Percentiles rank a stretch among this genome's conserved stretches.
Evolutionary conservation across 2,888 invertebrate genomes (phyloP).

Genomic region (Glomeris marginata): DNA sequence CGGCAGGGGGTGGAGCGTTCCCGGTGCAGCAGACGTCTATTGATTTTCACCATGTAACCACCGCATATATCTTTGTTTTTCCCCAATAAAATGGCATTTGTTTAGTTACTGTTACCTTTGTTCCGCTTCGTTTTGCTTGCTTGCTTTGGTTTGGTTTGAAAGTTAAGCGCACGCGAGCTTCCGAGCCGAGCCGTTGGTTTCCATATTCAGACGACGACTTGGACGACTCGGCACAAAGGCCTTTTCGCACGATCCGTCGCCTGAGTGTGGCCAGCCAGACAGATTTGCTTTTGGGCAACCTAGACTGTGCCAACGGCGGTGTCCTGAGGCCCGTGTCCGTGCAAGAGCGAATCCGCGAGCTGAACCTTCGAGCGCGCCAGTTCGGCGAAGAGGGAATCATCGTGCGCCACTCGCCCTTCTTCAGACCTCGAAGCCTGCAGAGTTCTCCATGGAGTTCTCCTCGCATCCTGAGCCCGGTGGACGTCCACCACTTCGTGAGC

Average conservation of each 20-base stretch:
- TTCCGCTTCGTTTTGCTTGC: not conserved
- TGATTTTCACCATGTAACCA: too few species aligned
- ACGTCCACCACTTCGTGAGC: constrained; percentile 33
- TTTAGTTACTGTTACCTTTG: constrained; percentile 19
- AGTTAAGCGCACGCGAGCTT: not conserved
- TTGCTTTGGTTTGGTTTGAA: not conserved
- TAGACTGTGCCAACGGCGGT: constrained; percentile 27
- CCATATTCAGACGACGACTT: too few species aligned
- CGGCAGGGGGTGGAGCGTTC: too few species aligned
- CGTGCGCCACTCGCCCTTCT: constrained; percentile 17
- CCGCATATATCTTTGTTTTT: too few species aligned
- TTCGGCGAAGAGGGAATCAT: constrained; percentile 26
- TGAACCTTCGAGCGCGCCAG: constrained; percentile 34
- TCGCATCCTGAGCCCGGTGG: constrained; percentile 34
- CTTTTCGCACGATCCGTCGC: constrained; percentile 19
- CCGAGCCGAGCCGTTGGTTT: too few species aligned
- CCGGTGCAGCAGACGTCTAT: too few species aligned
- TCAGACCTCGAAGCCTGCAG: constrained; percentile 22
- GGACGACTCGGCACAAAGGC: not conserved
- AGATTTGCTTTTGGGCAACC: constrained; percentile 32
- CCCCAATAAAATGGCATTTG: too few species aligned
- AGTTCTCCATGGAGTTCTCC: constrained; percentile 38
- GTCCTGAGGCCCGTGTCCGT: constrained; percentile 31
- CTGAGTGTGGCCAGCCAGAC: constrained; percentile 35
- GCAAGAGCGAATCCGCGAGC: constrained; percentile 34